A percentile compares a stretch with the other conserved stretches of the same genome.
Conservation (phyloP, 2,888 invertebrate species). For the Drosophila glabriapex region DNA sequence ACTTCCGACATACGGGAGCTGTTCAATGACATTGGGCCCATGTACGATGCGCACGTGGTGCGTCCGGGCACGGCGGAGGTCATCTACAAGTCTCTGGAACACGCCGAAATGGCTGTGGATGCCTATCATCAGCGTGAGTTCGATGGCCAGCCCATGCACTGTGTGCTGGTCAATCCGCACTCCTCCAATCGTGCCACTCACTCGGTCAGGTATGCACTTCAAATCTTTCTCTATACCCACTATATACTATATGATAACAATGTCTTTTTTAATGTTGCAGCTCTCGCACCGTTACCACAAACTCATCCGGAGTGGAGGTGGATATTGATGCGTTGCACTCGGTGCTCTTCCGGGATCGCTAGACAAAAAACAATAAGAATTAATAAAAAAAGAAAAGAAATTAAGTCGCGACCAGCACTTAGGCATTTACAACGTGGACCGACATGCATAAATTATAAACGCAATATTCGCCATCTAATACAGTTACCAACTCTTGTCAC, state of each 20-base stretch:
- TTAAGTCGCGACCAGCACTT: conserved; percentile 2
- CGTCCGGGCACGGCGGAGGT: conserved; percentile 96
- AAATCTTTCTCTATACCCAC: not conserved
- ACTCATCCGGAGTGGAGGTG: conserved; percentile 83
- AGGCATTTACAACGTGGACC: conserved; percentile 22
- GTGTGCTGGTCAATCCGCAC: conserved; percentile 92
- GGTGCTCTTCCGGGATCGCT: conserved; percentile 84
- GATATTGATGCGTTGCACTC: conserved; percentile 85
- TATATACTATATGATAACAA: not conserved
- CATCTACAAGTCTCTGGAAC: conserved; percentile 93
- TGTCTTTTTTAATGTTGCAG: conserved; percentile 30
- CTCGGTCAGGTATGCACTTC: conserved; percentile 78
- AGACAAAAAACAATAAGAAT: not conserved
- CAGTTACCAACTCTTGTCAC: conserved; percentile 5
- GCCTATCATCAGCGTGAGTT: conserved; percentile 96
- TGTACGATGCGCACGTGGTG: conserved; percentile 93
- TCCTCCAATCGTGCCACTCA: conserved; percentile 88
- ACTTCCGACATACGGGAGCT: conserved; percentile 97
- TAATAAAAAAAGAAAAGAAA: not conserved
- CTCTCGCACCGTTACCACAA: conserved; percentile 76
- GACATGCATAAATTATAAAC: conserved; percentile 8
- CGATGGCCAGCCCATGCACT: conserved; percentile 97
- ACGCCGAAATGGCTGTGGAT: conserved; percentile 96
- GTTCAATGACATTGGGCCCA: conserved; percentile 96
- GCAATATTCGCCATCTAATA: conserved; percentile 15